These are phyloP conservation scores for Cyrtorhinus lividipennis DNA, from an alignment of 1,140 invertebrate species.

Conservation along the genomic window DNA sequence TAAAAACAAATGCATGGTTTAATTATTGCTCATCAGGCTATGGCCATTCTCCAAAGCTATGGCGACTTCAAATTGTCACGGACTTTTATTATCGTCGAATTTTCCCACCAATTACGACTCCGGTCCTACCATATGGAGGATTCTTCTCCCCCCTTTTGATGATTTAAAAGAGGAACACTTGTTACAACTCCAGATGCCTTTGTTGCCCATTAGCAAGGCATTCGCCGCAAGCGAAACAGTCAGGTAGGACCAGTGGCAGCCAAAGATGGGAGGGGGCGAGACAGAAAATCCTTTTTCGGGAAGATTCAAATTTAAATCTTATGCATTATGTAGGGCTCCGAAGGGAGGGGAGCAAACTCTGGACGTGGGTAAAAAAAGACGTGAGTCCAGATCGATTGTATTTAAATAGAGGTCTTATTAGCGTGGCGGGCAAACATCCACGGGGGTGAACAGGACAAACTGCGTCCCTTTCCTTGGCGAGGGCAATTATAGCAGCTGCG, in stretches of 20 bases:
- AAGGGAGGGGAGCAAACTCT: neutral
- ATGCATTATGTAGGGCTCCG: conserved; percentile 3
- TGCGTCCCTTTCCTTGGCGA: neutral
- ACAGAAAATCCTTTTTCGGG: conserved; percentile 2
- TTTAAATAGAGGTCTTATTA: conserved; percentile 10
- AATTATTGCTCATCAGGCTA: too few relatives aligned
- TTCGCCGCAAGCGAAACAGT: neutral
- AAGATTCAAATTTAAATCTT: conserved; percentile 7
- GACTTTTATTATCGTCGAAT: too few relatives aligned
- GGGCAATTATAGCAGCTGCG: conserved; percentile 6
- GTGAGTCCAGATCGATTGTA: conserved; percentile 5
- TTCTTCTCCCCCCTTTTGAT: too few relatives aligned
- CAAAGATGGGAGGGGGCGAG: neutral
- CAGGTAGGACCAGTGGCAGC: too few relatives aligned
- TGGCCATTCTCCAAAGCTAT: too few relatives aligned
- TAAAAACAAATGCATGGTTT: too few relatives aligned
- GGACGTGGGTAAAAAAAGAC: neutral
- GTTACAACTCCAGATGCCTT: neutral
- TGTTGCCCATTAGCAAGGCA: neutral
- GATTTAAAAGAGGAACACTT: neutral
- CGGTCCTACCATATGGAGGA: too few relatives aligned
- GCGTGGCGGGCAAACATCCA: neutral
- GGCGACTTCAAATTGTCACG: too few relatives aligned
- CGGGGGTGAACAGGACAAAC: conserved; percentile 5
- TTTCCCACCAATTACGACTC: too few relatives aligned